These are phyloP conservation scores for Macropodus opercularis DNA, from an alignment of 2,797 vertebrate species.

Conservation along the genomic window DNA sequence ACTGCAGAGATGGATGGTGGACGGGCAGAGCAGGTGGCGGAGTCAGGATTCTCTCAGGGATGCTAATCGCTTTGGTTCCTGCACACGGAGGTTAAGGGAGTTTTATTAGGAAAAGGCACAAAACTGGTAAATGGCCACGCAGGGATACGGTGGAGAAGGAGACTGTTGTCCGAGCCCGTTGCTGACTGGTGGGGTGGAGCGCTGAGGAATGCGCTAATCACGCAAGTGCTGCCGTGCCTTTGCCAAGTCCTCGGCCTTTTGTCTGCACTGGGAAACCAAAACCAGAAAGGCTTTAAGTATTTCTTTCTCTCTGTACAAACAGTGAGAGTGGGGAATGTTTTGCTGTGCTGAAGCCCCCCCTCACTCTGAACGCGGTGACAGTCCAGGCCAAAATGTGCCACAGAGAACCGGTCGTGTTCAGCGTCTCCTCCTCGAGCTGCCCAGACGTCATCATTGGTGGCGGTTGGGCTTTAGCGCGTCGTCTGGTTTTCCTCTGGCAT, in stretches of 20 bases:
- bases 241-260: slow-evolving; percentile 47
- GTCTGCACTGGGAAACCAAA: slow-evolving; percentile 49
- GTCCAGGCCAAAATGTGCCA: slow-evolving; percentile 28
- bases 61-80: no score
- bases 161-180: slow-evolving; percentile 30
- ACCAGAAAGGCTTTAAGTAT: slow-evolving; percentile 11
- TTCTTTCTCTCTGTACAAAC: background rate
- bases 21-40: no score
- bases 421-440: no score
- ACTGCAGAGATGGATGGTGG: no score
- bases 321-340: background rate
- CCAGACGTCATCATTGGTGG: background rate
- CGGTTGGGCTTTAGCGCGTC: background rate
- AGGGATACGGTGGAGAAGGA: slow-evolving; percentile 13
- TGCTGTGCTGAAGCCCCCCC: slow-evolving; percentile 10
- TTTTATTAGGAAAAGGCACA: slow-evolving; percentile 7
- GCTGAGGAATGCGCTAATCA: slow-evolving; percentile 76
- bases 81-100: slow-evolving; percentile 19
- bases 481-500: background rate
- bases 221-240: slow-evolving; percentile 48
- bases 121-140: slow-evolving; percentile 28
- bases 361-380: slow-evolving; percentile 13
- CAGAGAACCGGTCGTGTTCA: slow-evolving; percentile 47
- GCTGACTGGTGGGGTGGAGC: slow-evolving; percentile 40
- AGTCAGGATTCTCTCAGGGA: no score